Evolutionary conservation across 1,140 invertebrate species (phyloP), one percentile per base, ranked within the genome.

Genomic region (Hyphantria cunea): DNA sequence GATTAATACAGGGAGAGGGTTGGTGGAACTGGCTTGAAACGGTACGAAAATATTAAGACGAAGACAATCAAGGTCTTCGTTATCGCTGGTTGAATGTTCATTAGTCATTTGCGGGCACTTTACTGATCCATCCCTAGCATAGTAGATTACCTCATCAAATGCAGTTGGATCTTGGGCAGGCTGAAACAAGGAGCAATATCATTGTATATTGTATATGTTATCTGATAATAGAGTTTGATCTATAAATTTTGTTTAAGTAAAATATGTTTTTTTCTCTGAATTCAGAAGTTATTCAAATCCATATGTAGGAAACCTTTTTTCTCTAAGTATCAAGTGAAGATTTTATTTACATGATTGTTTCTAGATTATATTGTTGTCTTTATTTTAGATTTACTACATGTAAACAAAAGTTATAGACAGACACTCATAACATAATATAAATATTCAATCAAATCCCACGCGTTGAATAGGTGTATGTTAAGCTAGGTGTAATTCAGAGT

Each of bases 1-100:
- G 11, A 86, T 79, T 47, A 90, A 52, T 0, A 90, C 87, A 11
- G 87, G 86, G 15, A 89, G 64, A 7, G 84, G 85, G 44, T 82
- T 85, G 14, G 60, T 65, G n/a, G 72, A 73, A 50, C 78, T 80
- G 3, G 87, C 87, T 47, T 66, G 55, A 10, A 64, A 78, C 4
- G 87, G 87, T 8, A 86, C 81, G 59, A 80, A 90, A 11, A 90
- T 76, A 34, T 86, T 90, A 13, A 89, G 62, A 37, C 67, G 66
- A 6, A 90, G 72, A 42, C 87, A 90, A 58, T 90, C 84, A 34
- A 89, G 51, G 12, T 71, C 63, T 51, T 82, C 71, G 9, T 54
- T 53, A 41, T 74, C 76, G 33, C 14, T 56, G 0, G 39, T 12
- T 39, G 41, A 12, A 33, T 63, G 15, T 34, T 37, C n/a, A 17